Evolutionary conservation across 2,888 invertebrate species (phyloP).

Genomic region (Anarsia innoxiella): DNA sequence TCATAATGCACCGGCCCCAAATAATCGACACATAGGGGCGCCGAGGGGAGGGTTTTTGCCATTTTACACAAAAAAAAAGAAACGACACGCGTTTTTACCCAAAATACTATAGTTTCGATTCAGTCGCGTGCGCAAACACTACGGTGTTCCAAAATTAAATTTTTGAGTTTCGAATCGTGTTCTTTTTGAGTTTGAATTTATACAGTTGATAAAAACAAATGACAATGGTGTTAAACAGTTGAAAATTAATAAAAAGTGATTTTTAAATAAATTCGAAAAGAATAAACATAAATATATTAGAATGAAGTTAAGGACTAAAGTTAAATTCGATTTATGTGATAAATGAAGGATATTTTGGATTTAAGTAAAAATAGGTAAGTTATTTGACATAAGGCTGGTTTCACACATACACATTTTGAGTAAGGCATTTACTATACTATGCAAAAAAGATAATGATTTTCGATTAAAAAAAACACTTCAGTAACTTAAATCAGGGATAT

Average conservation of each 20-base stretch:
- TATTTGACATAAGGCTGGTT: not conserved
- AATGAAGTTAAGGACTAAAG: constrained; percentile 42
- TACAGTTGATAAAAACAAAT: too few species aligned
- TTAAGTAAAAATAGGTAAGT: constrained; percentile 43
- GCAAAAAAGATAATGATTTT: too few species aligned
- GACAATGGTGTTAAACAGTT: too few species aligned
- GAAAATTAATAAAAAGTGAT: too few species aligned
- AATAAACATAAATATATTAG: constrained; percentile 16
- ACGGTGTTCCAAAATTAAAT: constrained; percentile 26
- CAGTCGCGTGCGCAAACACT: constrained; percentile 69
- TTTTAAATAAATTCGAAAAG: too few species aligned
- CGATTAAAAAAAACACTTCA: too few species aligned
- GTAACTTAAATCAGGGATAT: too few species aligned
- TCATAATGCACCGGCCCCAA: constrained; percentile 65
- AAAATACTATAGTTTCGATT: constrained; percentile 65
- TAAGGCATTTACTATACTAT: too few species aligned
- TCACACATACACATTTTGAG: too few species aligned
- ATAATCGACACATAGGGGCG: constrained; percentile 48
- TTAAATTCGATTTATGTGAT: constrained; percentile 11
- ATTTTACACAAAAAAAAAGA: constrained; percentile 66
- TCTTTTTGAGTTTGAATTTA: too few species aligned
- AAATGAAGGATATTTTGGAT: constrained; percentile 26
- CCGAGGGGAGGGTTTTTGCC: constrained; percentile 51
- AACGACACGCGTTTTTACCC: constrained; percentile 61
- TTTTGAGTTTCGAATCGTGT: too few species aligned